Evolutionary conservation across 92 coral and sea anemone species (phyloP).

Genomic region (Epizoanthus illoricatus): DNA sequence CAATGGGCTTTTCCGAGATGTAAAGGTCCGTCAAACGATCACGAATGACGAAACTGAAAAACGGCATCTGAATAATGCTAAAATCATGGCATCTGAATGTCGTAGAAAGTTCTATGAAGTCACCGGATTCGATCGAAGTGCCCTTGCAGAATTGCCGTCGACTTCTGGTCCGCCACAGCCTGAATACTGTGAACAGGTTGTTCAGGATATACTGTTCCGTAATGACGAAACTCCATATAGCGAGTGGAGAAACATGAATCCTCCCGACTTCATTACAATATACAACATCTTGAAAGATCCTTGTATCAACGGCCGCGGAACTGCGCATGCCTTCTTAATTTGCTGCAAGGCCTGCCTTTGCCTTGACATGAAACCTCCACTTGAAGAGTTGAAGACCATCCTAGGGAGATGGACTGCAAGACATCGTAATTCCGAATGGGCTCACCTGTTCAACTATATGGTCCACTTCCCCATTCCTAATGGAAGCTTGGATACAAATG

Average conservation of each 20-base stretch:
- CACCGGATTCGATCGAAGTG: slow-evolving; percentile 53
- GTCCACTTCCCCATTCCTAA: slow-evolving; percentile 64
- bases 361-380: slow-evolving; percentile 47
- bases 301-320: slow-evolving; percentile 39
- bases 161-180: background rate
- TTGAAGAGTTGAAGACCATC: slow-evolving; percentile 45
- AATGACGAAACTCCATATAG: slow-evolving; percentile 63
- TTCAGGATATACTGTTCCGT: slow-evolving; percentile 56
- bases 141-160: slow-evolving; percentile 11
- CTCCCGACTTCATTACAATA: background rate
- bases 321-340: slow-evolving; percentile 46
- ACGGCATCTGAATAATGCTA: slow-evolving; percentile 45
- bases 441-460: slow-evolving; percentile 65
- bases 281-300: slow-evolving; percentile 43
- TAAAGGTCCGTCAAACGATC: slow-evolving; percentile 52
- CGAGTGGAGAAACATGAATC: slow-evolving; percentile 42
- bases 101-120: slow-evolving; percentile 60
- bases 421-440: slow-evolving; percentile 57
- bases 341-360: slow-evolving; percentile 62
- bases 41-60: slow-evolving; percentile 46
- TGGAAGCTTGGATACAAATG: slow-evolving; percentile 50
- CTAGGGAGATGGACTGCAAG: slow-evolving; percentile 43
- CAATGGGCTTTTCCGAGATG: slow-evolving; percentile 54
- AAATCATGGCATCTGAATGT: slow-evolving; percentile 52
- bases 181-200: slow-evolving; percentile 51